phyloP scores from a whole-genome alignment of 2,888 invertebrate species.

The Cantharis rufa region DNA sequence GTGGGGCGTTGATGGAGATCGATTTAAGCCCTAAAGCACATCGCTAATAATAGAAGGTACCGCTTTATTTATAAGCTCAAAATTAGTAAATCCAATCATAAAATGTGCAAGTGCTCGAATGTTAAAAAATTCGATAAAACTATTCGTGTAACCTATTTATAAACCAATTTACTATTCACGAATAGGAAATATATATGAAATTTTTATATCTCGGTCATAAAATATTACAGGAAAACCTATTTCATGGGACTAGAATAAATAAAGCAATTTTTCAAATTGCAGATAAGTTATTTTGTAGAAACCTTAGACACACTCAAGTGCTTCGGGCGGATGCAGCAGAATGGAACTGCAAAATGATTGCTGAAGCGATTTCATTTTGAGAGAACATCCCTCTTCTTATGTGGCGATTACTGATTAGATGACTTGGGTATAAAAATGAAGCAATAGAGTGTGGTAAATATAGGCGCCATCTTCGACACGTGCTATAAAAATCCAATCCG shows the following conservation, averaged over 20 bases:
- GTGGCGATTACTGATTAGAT: neutral
- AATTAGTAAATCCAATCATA: conserved; percentile 20
- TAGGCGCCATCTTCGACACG: neutral
- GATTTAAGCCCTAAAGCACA: conserved; percentile 1
- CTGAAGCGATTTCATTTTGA: conserved; percentile 13
- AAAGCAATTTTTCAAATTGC: conserved; percentile 43
- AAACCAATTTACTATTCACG: conserved; percentile 21
- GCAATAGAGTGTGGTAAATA: neutral
- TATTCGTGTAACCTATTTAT: conserved; percentile 25
- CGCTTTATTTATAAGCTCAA: conserved; percentile 22
- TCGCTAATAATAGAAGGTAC: conserved; percentile 14
- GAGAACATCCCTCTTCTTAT: neutral
- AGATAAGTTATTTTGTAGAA: conserved; percentile 35
- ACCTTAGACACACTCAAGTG: conserved; percentile 18
- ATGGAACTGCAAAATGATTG: conserved; percentile 23
- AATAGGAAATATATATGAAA: conserved; percentile 21
- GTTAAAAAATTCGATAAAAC: conserved; percentile 19
- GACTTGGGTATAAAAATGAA: neutral
- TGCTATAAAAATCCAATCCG: neutral
- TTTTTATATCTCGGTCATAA: conserved; percentile 28
- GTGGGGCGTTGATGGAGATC: conserved; percentile 2
- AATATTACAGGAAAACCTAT: conserved; percentile 29
- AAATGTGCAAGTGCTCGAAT: conserved; percentile 21
- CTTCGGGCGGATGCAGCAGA: conserved; percentile 17
- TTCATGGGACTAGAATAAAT: conserved; percentile 37